These are phyloP conservation scores for Gonatopus flavifemur DNA, from an alignment of 1,140 invertebrate genomes.

Conservation along the genomic window DNA sequence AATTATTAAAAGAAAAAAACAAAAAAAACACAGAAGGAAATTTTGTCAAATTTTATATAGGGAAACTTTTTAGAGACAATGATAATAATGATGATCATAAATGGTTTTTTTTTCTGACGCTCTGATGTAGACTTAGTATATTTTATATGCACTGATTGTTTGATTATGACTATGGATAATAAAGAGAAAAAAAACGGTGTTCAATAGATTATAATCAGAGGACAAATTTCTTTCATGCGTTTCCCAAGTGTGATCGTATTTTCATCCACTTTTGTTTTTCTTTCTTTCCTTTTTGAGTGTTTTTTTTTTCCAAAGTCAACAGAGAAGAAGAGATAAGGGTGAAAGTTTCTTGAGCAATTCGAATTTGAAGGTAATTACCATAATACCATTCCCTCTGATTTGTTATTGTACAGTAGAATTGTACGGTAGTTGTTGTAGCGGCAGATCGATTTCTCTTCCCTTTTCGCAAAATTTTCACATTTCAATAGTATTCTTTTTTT, in stretches of 20 bases:
- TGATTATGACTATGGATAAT: conserved; percentile 59
- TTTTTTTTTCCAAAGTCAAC: no score
- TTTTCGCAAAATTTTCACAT: no score
- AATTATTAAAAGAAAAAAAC: conserved; percentile 20
- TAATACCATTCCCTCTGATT: no score
- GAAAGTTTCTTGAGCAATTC: no score
- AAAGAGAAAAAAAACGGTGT: conserved; percentile 58
- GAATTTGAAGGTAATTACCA: no score
- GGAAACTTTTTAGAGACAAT: conserved; percentile 52
- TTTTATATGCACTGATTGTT: conserved; percentile 61
- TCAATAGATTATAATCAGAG: conserved; percentile 54
- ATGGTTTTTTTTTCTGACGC: conserved; percentile 61
- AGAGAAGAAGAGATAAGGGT: no score
- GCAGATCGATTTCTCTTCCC: no score
- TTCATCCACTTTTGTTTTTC: conserved; percentile 2
- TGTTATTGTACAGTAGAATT: no score
- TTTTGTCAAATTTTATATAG: no score
- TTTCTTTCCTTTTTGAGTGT: conserved; percentile 2
- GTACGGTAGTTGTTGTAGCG: no score
- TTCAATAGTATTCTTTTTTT: no score
- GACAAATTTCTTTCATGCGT: conserved; percentile 11
- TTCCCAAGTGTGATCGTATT: conserved; percentile 11
- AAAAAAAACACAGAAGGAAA: conserved; percentile 34
- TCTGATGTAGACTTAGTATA: conserved; percentile 59
- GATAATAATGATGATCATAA: no score